Base-by-base conservation (phyloP, 1,140 invertebrate species). In the Magallana ariakensis region DNA sequence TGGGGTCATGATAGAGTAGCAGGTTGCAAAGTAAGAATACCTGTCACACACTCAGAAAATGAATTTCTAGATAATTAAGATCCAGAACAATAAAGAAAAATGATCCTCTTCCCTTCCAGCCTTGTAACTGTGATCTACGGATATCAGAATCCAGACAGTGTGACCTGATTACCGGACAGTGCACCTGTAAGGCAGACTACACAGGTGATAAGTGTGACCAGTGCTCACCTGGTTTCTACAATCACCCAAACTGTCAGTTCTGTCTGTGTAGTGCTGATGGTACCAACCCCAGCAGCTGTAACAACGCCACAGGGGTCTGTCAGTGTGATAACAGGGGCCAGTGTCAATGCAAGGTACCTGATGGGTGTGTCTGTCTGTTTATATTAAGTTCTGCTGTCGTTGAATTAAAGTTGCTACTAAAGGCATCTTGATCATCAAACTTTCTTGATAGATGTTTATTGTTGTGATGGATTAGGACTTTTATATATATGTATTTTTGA, bases 211-310 rank as follows among this genome's bases (percentile, higher is more conserved):
- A 96, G 58, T 99, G 99, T 94, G 97, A 99, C 91, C 96, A 96
- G 60, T 99, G 99, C 89, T 97, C 97, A 60, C 95, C 87, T 90
- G 94, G 94, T 55, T 91, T 92, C 88, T 93, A 94, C 92, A 96
- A 96, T 8, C 99, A 98, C 93, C 98, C 99, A 0, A 96, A 97
- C 83, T 99, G 99, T 94, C 95, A 96, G 46, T 95, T 95, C n/a
- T 99, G 99, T 94, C 96, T 97, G 26, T 99, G 99, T 95, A 97
- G 98, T 91, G 91, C 96, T 0, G 95, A 96, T 55, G 99, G 99
- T 13, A 98, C 98, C 0, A 80, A 90, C 0, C 11, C 87, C 5
- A 75, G 85, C 10, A 92, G 89, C 33, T 90, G 90, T 86, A 13
- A 75, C 66, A 80, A 85, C 75, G 56, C 58, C 11, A 84, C 84